A percentile compares a stretch with the other conserved stretches of the same genome.
Evolutionary conservation across 2,113 vertebrate genomes (phyloP).

Genomic region (Lagenorhynchus albirostris): DNA sequence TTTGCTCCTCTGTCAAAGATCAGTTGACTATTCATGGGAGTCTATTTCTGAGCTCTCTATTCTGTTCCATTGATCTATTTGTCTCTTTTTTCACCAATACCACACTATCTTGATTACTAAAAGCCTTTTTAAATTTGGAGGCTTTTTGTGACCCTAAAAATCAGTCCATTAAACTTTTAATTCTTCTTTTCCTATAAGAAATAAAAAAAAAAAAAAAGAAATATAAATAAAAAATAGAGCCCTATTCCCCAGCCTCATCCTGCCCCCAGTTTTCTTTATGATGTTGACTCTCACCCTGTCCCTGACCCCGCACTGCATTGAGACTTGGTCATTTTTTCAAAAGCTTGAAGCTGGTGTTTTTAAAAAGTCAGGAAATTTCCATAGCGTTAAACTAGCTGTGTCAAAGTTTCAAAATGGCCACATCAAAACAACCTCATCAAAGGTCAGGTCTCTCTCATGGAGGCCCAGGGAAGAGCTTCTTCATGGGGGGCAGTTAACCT

Average conservation of each 20-base stretch:
- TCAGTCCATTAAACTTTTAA: background rate
- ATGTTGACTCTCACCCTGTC: background rate
- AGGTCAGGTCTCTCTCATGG: background rate
- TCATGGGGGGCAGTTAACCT: background rate
- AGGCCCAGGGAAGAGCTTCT: background rate
- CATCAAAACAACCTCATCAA: constrained; percentile 54
- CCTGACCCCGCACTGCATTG: too few species aligned
- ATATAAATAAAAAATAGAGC: background rate
- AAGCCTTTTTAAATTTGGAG: background rate
- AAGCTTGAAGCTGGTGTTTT: background rate
- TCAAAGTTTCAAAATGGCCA: constrained; percentile 49
- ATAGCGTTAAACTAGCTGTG: constrained; percentile 35
- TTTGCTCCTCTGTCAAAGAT: background rate
- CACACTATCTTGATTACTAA: background rate
- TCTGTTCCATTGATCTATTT: background rate
- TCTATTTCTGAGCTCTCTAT: background rate
- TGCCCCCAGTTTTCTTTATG: background rate
- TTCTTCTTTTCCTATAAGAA: background rate
- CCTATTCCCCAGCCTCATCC: background rate
- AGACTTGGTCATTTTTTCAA: background rate
- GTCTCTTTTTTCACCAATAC: background rate
- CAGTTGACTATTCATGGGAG: background rate
- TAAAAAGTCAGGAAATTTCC: constrained; percentile 40
- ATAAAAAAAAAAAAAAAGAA: background rate
- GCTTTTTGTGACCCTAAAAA: background rate